Evolutionary conservation across 2,888 invertebrate genomes (phyloP), one percentile per base, ranked within the genome.

Genomic region (Ophion obscuratus): DNA sequence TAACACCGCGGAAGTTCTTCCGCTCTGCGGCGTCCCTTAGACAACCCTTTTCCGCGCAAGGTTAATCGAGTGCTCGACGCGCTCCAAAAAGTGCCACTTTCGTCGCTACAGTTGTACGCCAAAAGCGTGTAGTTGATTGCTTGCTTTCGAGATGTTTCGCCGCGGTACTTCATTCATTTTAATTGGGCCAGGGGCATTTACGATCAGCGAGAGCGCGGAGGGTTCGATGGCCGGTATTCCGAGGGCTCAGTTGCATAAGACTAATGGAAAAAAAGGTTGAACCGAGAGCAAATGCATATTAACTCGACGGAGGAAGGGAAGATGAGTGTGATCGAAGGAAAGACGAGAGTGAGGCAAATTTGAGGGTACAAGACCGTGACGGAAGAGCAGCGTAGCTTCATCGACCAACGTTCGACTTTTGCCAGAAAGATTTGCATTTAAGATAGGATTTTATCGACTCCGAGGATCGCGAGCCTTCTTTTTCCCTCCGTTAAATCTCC

Each of bases 401-500:
- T 74, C 64, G 36, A 74, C 68, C 75, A 66, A 47, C 57, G 66
- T 83, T 67, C 78, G 75, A 86, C 78, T 83, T 78, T 70, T 68
- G 81, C 57, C 44, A 44, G 71, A 64, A 47, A 84, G 86, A 86
- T 86, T 86, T 86, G 84, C 86, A 86, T 86, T 81, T 61, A 78
- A 86, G 84, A 86, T 84, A 86, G 47, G 74, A 84, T 84, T 86
- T 86, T 86, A 86, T 86, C 86, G 86, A 81, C 81, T 84, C 53
- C 17, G 27, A 79, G 78, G 81, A 81, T 86, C 84, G 53, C 53
- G 66, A 78, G 67, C 59, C 70, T 62, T 68, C 36, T 75, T 53
- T 5, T 36, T 68, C 68, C 62, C 44, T 53, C n/a, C 40, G 40
- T 40, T 40, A 9, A 66, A 66, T 24, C 77, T 36, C 81, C 71